These are phyloP conservation scores for Parnassius glacialis DNA, from an alignment of 2,888 invertebrate species.

Conservation along the genomic window DNA sequence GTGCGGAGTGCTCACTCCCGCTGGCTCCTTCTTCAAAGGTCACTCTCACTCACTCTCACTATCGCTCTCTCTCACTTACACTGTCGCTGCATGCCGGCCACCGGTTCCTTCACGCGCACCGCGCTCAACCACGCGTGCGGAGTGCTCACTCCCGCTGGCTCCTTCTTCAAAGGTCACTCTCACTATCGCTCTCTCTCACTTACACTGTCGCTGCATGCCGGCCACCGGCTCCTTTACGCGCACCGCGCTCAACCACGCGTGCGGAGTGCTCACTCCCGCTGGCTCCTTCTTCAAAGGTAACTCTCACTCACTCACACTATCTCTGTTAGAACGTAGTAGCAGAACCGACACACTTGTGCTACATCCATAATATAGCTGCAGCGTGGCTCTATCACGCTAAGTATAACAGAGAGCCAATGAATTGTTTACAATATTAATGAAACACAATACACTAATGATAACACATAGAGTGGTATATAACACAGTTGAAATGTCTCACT, in stretches of 20 bases:
- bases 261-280: constrained; percentile 91
- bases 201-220: constrained; percentile 94
- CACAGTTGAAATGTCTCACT: too few relatives aligned
- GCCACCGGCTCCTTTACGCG: constrained; percentile 92
- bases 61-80: too few relatives aligned
- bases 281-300: constrained; percentile 88
- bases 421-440: too few relatives aligned
- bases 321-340: too few relatives aligned
- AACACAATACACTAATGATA: too few relatives aligned
- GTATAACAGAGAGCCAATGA: too few relatives aligned
- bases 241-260: constrained; percentile 94
- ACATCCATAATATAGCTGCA: too few relatives aligned
- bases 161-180: constrained; percentile 84
- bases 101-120: constrained; percentile 92
- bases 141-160: constrained; percentile 91
- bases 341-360: too few relatives aligned
- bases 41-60: not conserved
- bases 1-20: constrained; percentile 91
- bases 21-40: constrained; percentile 90
- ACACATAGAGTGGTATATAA: too few relatives aligned
- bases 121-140: constrained; percentile 96
- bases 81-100: constrained; percentile 92
- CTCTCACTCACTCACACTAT: not conserved
- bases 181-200: not conserved
- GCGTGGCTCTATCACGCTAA: too few relatives aligned